phyloP scores from a whole-genome alignment of 37 sponge, comb jelly and placozoan species.

The Chondrosia reniformis region DNA sequence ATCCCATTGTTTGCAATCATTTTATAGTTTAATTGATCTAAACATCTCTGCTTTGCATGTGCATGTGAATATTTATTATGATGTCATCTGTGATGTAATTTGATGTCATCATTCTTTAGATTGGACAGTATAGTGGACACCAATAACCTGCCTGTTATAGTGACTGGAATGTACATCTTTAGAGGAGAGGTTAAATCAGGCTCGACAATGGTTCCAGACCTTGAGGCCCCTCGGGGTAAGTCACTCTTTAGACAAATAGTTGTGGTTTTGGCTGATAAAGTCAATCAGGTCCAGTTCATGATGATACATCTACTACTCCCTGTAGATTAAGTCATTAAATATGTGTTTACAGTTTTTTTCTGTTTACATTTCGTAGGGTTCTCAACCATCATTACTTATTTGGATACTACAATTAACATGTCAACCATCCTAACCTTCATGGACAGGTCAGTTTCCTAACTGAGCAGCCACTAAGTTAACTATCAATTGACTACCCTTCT shows the following conservation, averaged over 20 bases:
- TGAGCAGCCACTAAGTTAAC: neutral
- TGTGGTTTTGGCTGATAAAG: too few relatives aligned
- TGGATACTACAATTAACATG: slow-evolving; percentile 4
- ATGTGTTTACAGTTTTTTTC: too few relatives aligned
- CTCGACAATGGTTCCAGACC: neutral
- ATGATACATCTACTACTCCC: neutral
- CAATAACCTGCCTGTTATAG: slow-evolving; percentile 14
- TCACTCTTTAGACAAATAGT: too few relatives aligned
- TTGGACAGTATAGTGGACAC: slow-evolving; percentile 3
- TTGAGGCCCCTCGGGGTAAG: slow-evolving; percentile 12
- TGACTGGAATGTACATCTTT: slow-evolving; percentile 3
- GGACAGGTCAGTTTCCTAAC: neutral
- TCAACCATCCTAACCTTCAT: neutral
- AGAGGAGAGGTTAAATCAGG: neutral
- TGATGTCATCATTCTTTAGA: too few relatives aligned
- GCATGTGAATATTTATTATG: too few relatives aligned
- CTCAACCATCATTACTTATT: slow-evolving; percentile 7
- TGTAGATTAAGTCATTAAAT: neutral
- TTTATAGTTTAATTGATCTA: too few relatives aligned
- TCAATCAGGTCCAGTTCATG: too few relatives aligned
- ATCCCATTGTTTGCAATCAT: too few relatives aligned
- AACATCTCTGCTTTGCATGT: too few relatives aligned
- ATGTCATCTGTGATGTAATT: too few relatives aligned
- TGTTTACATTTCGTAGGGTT: too few relatives aligned
- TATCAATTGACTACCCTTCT: neutral